These are phyloP conservation scores for Cladopsammia gracilis DNA, from an alignment of 64 coral and sea anemone genomes.

Conservation along the genomic window DNA sequence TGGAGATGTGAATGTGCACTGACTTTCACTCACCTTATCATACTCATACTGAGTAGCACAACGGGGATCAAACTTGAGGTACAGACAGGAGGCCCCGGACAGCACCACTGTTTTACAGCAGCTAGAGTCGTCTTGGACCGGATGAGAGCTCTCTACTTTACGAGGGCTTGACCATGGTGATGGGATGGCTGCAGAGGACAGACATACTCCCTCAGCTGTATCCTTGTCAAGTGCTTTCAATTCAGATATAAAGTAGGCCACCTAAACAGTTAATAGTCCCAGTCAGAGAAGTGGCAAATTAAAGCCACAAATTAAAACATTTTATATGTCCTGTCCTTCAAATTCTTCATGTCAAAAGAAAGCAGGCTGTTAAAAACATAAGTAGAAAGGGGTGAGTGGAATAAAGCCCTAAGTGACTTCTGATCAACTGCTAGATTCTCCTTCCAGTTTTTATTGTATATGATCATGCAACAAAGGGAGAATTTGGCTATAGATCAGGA, in stretches of 20 bases:
- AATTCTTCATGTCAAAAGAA: no score
- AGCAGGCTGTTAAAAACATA: no score
- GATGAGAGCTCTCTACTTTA: slow-evolving; percentile 87
- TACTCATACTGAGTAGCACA: slow-evolving; percentile 98
- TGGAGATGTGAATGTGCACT: no score
- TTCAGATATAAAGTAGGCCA: slow-evolving; percentile 41
- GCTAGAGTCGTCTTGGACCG: slow-evolving; percentile 82
- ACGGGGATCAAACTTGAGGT: slow-evolving; percentile 85
- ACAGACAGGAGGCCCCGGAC: slow-evolving; percentile 76
- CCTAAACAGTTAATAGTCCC: neutral
- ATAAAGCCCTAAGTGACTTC: no score
- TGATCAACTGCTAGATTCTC: no score
- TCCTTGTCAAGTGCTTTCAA: neutral
- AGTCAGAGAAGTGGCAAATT: neutral
- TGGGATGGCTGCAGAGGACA: slow-evolving; percentile 28
- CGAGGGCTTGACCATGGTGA: slow-evolving; percentile 82
- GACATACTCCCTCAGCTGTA: neutral
- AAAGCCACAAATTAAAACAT: neutral
- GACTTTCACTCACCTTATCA: slow-evolving; percentile 81
- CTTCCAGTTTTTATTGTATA: no score
- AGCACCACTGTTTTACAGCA: slow-evolving; percentile 74
- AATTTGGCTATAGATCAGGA: no score
- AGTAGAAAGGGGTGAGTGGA: no score
- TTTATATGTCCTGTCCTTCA: neutral
- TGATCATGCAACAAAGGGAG: no score